Percentiles rank a stretch among this genome's conserved stretches.
phyloP scores from a whole-genome alignment of 2,797 vertebrate species.

The Phalloptychus januarius region DNA sequence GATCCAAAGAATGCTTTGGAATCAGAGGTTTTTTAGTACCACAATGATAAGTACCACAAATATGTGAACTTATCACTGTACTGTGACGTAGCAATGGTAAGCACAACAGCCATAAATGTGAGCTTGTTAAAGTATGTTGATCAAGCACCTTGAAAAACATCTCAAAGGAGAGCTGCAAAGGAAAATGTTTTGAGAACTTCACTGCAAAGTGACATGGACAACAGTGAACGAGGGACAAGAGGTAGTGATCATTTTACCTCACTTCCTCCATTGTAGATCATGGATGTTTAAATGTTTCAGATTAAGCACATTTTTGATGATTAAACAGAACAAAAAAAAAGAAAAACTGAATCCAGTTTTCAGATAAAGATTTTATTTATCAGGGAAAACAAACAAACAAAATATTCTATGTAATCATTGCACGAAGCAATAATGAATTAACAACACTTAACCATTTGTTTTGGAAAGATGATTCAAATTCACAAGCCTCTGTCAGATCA shows the following conservation, averaged over 20 bases:
- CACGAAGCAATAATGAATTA: neutral
- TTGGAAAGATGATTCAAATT: neutral
- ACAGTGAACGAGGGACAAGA: neutral
- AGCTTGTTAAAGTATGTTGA: neutral
- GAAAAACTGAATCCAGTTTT: neutral
- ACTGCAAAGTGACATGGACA: neutral
- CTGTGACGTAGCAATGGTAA: neutral
- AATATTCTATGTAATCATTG: neutral
- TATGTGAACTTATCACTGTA: neutral
- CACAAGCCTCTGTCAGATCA: neutral
- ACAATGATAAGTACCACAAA: neutral
- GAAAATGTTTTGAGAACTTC: neutral
- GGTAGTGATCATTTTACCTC: neutral
- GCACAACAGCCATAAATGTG: neutral
- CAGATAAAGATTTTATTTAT: neutral
- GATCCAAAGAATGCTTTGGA: neutral
- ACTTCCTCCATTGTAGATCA: neutral
- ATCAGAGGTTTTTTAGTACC: too few species aligned
- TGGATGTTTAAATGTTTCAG: neutral
- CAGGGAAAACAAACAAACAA: neutral
- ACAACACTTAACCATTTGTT: neutral
- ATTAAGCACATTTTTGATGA: neutral
- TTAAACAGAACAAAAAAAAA: neutral
- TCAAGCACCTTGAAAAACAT: neutral
- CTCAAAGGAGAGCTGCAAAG: neutral